Evolutionary conservation across 2,888 invertebrate genomes (phyloP).

Genomic region (Tolmerus cingulatus): DNA sequence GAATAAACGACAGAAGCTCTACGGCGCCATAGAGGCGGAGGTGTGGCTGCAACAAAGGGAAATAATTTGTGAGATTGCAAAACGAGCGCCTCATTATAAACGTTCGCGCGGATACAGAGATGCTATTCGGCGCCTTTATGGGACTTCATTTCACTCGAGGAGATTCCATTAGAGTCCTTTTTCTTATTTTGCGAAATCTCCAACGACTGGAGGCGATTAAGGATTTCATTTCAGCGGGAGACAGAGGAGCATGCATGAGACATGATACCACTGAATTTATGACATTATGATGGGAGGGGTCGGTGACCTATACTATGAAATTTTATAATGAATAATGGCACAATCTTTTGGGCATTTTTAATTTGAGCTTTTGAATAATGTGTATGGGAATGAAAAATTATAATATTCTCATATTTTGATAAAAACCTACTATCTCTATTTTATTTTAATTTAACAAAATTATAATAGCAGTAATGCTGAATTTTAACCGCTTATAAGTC

Average conservation of each 20-base stretch:
- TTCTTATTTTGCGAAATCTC: not conserved
- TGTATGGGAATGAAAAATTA: too few relatives aligned
- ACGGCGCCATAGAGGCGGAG: not conserved
- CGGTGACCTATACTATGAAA: not conserved
- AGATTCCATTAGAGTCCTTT: not conserved
- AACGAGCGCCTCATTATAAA: constrained; percentile 38
- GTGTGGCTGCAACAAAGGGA: constrained; percentile 28
- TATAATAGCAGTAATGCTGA: too few relatives aligned
- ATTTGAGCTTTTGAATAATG: too few relatives aligned
- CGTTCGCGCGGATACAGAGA: constrained; percentile 9
- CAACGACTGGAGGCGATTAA: not conserved
- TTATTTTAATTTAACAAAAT: too few relatives aligned
- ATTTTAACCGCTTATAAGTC: too few relatives aligned
- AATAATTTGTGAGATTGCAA: constrained; percentile 41
- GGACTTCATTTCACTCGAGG: not conserved
- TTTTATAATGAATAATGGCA: too few relatives aligned
- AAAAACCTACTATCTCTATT: too few relatives aligned
- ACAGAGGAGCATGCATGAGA: not conserved
- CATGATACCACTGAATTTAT: not conserved
- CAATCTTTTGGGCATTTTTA: too few relatives aligned
- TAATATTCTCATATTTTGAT: too few relatives aligned
- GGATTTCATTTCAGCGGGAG: not conserved
- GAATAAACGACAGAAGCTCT: constrained; percentile 1
- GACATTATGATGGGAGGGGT: not conserved
- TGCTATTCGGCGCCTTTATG: constrained; percentile 7